Evolutionary conservation across 2,797 vertebrate species (phyloP), one percentile per base, ranked within the genome.

Genomic region (Phoxinus dragarum): DNA sequence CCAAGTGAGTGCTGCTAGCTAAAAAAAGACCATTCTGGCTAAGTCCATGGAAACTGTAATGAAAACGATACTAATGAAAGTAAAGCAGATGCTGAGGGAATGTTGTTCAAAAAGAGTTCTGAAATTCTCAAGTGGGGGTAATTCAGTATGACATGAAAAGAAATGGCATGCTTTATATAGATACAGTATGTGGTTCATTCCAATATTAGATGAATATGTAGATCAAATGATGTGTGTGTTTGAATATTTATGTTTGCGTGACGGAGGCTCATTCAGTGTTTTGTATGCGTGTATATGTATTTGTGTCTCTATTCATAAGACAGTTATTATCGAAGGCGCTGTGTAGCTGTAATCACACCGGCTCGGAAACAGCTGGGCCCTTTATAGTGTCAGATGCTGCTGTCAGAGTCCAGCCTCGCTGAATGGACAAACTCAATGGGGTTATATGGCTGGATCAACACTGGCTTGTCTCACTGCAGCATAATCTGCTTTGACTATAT

Each of bases 331-430:
- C 56, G 31, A 68, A 75, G 38, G 14, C 47, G 31, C 61, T 71
- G 59, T 69, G 27, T 31, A 11, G 42, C 72, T 77, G 64, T 87
- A 81, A 77, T 87, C 78, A 81, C 82, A 64, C 11, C 12, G 78
- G 66, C 42, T 61, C 61, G 42, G 38, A 77, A 69, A 85, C 86
- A 87, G 86, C 86, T 87, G 86, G 73, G 73, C 80, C 42, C 73
- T 87, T 85, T 56, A 56, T 64, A 44, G 86, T 74, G 86, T 85
- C 83, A 87, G 82, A 67, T 82, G 83, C 72, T 85, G 79, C 66
- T 85, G 86, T 87, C 86, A 66, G 71, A 40, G 77, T 68, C 71
- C 77, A 81, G 77, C 49, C 77, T 52, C 19, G 0, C 31, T 66
- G 47, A 76, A 76, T 40, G 11, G 61, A 49, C 23, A 61, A 69